These are phyloP conservation scores for Sinelater perroti DNA, from an alignment of 2,888 invertebrate genomes.

Conservation along the genomic window DNA sequence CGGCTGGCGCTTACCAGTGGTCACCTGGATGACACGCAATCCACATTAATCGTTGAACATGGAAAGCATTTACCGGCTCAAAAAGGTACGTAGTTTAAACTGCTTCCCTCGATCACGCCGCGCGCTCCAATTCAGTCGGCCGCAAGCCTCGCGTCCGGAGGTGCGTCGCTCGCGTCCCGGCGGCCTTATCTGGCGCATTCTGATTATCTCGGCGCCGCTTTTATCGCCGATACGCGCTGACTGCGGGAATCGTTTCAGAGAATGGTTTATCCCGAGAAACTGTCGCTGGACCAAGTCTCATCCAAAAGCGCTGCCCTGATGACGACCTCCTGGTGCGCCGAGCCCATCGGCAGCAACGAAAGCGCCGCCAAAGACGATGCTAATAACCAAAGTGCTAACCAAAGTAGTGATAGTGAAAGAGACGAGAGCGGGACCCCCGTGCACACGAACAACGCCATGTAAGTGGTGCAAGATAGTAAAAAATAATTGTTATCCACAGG, in stretches of 20 bases:
- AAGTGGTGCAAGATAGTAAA: conserved; percentile 22
- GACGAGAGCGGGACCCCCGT: conserved; percentile 36
- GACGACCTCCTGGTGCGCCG: conserved; percentile 56
- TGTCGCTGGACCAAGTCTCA: conserved; percentile 54
- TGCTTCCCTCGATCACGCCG: conserved; percentile 15
- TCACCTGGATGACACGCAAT: conserved; percentile 54
- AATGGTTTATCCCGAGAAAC: conserved; percentile 61
- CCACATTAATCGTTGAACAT: conserved; percentile 57
- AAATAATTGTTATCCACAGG: too few species aligned
- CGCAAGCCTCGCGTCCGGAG: conserved; percentile 1
- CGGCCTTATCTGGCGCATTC: background rate
- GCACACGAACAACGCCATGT: conserved; percentile 32
- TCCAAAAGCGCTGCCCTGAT: conserved; percentile 48
- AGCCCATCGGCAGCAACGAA: conserved; percentile 49
- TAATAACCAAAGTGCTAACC: conserved; percentile 27
- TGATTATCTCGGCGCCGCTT: background rate
- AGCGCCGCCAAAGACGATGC: conserved; percentile 24
- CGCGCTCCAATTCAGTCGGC: conserved; percentile 12
- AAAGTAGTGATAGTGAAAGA: conserved; percentile 32
- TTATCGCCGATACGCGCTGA: background rate
- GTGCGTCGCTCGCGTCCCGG: background rate
- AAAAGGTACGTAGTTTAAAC: conserved; percentile 55
- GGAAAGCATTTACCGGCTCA: conserved; percentile 60
- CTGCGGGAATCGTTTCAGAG: conserved; percentile 51
- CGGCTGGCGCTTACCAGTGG: conserved; percentile 35